Evolutionary conservation across 2,113 vertebrate species (phyloP), one percentile per base, ranked within the genome.

Genomic region (Polyodon spathula): DNA sequence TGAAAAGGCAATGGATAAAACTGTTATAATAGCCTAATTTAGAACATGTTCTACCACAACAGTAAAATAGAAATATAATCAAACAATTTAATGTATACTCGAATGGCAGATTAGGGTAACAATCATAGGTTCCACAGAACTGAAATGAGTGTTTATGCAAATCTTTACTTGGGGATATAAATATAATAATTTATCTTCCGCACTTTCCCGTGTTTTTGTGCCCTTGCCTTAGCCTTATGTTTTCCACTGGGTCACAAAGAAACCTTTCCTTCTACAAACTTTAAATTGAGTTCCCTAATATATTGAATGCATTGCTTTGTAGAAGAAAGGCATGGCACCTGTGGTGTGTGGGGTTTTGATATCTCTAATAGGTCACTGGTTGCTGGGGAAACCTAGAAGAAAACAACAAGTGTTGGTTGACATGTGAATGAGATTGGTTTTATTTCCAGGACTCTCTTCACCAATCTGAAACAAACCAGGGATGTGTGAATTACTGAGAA

Each of bases 301-400:
- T 50, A n/a, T 11, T 50, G 48, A 12, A 50, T 50, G 48, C 6
- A n/a, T 50, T 50, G 48, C 12, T 14, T 11, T 50, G 14, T n/a
- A 50, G 48, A 6, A 12, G 1, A 50, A 50, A 27, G 37, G 5
- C 5, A 17, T 15, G 51, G n/a, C 10, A 27, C 56, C 40, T 42
- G 40, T 58, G 56, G 48, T 50, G 12, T 50, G 15, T 50, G 48
- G 15, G 12, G 48, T 11, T 50, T 40, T 44, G 38, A 43, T 44
- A 15, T 40, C 41, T 37, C 10, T 40, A 56, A 56, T 42, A 40
- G 56, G 56, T 58, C 56, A 43, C n/a, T 9, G 56, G 56, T 58
- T 42, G 40, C 56, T 58, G 56, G 56, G 40, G n/a, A 14, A 58
- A 58, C 56, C 17, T 42, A 58, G 56, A 43, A 14, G 38, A 58